phyloP scores from a whole-genome alignment of 2,888 invertebrate genomes.

The Noctua janthina region DNA sequence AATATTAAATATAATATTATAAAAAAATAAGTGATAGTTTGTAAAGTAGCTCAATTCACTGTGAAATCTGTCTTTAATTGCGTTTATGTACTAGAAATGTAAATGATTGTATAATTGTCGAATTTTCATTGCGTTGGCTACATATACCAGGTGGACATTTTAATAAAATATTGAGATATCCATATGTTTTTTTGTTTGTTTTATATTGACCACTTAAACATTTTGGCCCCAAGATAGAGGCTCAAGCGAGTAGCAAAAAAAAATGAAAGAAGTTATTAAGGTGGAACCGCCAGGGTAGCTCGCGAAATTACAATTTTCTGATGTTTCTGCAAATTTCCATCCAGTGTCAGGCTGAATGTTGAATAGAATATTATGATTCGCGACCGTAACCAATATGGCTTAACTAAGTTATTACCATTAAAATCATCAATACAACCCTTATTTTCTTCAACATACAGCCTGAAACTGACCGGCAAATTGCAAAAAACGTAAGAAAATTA shows the following conservation, averaged over 20 bases:
- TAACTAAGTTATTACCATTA: no score
- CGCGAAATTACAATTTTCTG: no score
- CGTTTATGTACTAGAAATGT: conserved; percentile 62
- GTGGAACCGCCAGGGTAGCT: no score
- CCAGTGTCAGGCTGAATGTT: no score
- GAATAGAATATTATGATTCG: no score
- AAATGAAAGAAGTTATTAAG: background rate
- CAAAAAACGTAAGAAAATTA: no score
- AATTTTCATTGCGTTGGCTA: conserved; percentile 70
- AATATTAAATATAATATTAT: conserved; percentile 57
- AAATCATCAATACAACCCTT: no score
- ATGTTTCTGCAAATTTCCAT: no score
- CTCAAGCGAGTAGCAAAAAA: background rate
- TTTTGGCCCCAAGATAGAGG: background rate
- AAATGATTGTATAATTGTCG: conserved; percentile 71
- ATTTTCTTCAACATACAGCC: no score
- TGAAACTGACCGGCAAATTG: no score
- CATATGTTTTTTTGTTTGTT: conserved; percentile 59
- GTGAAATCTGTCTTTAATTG: conserved; percentile 60
- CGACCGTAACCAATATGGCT: no score
- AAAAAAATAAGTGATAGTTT: conserved; percentile 49
- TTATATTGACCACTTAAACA: background rate
- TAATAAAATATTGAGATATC: conserved; percentile 77
- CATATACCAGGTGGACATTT: conserved; percentile 69
- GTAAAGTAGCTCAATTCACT: conserved; percentile 71